These are phyloP conservation scores for Bilobella aurantiaca DNA, from an alignment of 1,140 invertebrate species.

Conservation along the genomic window DNA sequence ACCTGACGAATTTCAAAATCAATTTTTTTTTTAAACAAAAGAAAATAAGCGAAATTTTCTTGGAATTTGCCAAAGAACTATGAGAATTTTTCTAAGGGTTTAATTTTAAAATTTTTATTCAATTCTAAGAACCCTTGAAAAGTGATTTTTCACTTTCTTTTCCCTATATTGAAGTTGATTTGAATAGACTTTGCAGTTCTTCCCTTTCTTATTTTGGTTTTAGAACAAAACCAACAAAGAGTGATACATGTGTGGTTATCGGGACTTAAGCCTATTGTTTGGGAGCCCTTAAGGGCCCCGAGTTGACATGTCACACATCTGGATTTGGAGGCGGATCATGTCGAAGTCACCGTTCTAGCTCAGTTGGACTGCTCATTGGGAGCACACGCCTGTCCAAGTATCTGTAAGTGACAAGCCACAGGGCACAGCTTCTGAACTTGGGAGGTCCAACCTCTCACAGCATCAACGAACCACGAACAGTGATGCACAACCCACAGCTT, in stretches of 20 bases:
- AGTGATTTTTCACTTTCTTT: too few relatives aligned
- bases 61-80: neutral
- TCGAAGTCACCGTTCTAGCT: too few relatives aligned
- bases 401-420: neutral
- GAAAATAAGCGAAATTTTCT: neutral
- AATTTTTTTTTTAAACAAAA: neutral
- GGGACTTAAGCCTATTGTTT: slow-evolving; percentile 1
- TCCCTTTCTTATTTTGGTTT: too few relatives aligned
- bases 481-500: neutral
- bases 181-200: too few relatives aligned
- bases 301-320: neutral
- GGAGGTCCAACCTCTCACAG: neutral
- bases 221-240: neutral
- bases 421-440: neutral
- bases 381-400: slow-evolving; percentile 2
- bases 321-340: neutral
- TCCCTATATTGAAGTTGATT: too few relatives aligned
- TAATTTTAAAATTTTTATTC: too few relatives aligned
- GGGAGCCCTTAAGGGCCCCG: neutral
- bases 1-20: neutral
- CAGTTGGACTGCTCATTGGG: neutral
- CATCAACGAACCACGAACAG: neutral
- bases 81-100: too few relatives aligned
- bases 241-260: neutral
- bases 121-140: too few relatives aligned